A percentile compares a stretch with the other conserved stretches of the same genome.
These are phyloP conservation scores for Drosophila kepulauana DNA, from an alignment of 1,140 invertebrate genomes.

Conservation along the genomic window DNA sequence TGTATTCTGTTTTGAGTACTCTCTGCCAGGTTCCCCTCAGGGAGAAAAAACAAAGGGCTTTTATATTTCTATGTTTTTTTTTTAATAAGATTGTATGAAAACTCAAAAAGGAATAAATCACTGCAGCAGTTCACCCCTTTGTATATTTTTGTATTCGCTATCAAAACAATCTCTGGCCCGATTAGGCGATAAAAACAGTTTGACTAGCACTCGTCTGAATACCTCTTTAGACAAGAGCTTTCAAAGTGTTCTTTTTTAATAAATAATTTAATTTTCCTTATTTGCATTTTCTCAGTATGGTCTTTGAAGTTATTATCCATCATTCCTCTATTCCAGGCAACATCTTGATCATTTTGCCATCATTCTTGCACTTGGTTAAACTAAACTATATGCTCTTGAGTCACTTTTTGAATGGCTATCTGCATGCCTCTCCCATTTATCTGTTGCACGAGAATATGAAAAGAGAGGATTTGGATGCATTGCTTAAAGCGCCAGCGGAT, in stretches of 20 bases:
- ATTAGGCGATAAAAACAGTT: too few relatives aligned
- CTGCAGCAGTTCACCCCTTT: neutral
- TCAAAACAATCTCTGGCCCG: too few relatives aligned
- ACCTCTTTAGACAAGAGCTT: too few relatives aligned
- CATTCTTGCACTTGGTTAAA: constrained; percentile 71
- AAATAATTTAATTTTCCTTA: too few relatives aligned
- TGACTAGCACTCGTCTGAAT: too few relatives aligned
- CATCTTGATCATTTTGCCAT: constrained; percentile 72
- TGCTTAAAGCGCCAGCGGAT: constrained; percentile 29
- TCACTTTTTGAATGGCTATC: constrained; percentile 59
- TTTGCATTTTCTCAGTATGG: too few relatives aligned
- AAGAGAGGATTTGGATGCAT: constrained; percentile 42
- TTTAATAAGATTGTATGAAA: constrained; percentile 42
- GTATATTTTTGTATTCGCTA: neutral
- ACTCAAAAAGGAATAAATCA: constrained; percentile 4
- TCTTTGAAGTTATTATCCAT: too few relatives aligned
- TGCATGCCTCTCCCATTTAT: constrained; percentile 55
- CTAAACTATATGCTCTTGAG: constrained; percentile 72
- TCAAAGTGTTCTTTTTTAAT: too few relatives aligned
- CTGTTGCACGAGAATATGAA: constrained; percentile 59
- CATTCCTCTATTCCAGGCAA: constrained; percentile 56
- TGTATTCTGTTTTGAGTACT: constrained; percentile 10
- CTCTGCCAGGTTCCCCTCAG: neutral
- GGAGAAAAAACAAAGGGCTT: neutral
- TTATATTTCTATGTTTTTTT: constrained; percentile 4